phyloP scores from a whole-genome alignment of 2,797 vertebrate genomes.

The Myotis myotis region DNA sequence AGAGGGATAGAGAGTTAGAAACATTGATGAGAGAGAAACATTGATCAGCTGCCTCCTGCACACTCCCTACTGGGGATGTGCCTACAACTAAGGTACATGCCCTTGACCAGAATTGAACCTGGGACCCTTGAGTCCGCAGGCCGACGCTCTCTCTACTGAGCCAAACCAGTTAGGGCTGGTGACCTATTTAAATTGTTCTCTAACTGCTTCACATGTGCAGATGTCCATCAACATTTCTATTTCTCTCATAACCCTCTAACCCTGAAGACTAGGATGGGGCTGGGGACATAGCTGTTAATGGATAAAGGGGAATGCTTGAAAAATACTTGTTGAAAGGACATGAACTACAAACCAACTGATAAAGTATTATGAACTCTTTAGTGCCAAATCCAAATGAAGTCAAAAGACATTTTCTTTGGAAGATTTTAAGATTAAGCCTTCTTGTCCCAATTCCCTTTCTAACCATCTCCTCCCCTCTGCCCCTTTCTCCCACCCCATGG shows the following conservation, averaged over 20 bases:
- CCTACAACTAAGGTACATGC: too few species aligned
- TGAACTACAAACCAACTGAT: neutral
- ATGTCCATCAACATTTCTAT: neutral
- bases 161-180: neutral
- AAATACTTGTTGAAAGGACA: neutral
- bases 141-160: too few species aligned
- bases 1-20: too few species aligned
- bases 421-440: neutral
- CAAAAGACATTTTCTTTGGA: slow-evolving; percentile 13
- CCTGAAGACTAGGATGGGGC: neutral
- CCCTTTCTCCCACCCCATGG: neutral
- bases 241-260: neutral
- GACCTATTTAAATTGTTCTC: slow-evolving; percentile 28
- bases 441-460: neutral
- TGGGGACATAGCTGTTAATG: neutral
- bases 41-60: too few species aligned
- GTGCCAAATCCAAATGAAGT: slow-evolving; percentile 4
- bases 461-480: neutral
- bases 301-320: neutral
- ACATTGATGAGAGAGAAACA: too few species aligned
- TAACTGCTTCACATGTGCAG: neutral
- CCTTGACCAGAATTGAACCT: too few species aligned
- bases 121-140: too few species aligned
- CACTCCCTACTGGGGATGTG: too few species aligned
- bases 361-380: neutral